Conservation (phyloP, 2,113 vertebrate species). For the Scatophagus argus region DNA sequence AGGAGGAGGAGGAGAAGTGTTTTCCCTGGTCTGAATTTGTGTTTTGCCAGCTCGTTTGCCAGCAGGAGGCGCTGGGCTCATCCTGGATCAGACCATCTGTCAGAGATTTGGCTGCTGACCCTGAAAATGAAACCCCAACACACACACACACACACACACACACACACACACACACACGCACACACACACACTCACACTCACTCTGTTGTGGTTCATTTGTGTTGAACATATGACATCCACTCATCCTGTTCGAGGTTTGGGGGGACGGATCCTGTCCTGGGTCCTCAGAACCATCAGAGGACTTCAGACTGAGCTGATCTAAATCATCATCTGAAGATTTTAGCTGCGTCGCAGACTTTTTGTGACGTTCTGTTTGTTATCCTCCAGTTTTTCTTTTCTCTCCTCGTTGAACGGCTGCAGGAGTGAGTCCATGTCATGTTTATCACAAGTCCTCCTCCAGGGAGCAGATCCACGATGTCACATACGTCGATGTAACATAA, state of each 20-base stretch:
- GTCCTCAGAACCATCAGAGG: not conserved
- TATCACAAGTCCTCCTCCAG: too few species aligned
- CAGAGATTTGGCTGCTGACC: constrained; percentile 67
- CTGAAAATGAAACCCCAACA: constrained; percentile 44
- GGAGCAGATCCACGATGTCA: too few species aligned
- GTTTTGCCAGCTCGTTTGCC: constrained; percentile 50
- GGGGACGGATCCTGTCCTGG: not conserved
- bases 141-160: constrained; percentile 20
- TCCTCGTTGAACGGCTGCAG: too few species aligned
- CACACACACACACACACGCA: constrained; percentile 1
- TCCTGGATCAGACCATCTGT: constrained; percentile 64
- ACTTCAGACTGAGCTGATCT: too few species aligned
- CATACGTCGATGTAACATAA: not conserved
- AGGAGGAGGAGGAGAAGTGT: not conserved
- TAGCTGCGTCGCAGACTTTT: too few species aligned
- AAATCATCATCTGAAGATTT: too few species aligned
- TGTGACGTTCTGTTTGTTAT: too few species aligned
- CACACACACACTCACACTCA: constrained; percentile 3
- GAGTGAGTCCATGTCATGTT: too few species aligned
- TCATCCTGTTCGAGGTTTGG: not conserved
- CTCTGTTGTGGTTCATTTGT: constrained; percentile 19
- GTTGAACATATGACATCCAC: constrained; percentile 29
- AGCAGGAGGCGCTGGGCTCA: constrained; percentile 68
- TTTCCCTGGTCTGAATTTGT: constrained; percentile 16
- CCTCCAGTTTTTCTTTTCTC: too few species aligned